A percentile compares a stretch with the other conserved stretches of the same genome.
These are phyloP conservation scores for Tachina grossa DNA, from an alignment of 2,888 invertebrate genomes.

Conservation along the genomic window DNA sequence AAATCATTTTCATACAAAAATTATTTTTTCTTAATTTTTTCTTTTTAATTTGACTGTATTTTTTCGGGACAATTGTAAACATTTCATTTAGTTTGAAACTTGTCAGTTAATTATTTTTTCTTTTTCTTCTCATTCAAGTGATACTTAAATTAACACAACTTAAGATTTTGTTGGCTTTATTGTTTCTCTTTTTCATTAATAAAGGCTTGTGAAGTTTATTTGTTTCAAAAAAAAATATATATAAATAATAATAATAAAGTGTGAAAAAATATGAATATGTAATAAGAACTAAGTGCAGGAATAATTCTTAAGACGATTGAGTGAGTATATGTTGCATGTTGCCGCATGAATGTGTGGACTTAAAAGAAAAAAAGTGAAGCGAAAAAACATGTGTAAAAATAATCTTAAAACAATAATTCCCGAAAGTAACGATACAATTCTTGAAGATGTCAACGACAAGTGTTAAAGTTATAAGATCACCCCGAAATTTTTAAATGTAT, in stretches of 20 bases:
- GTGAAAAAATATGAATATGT: slow-evolving; percentile 39
- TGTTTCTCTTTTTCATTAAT: neutral
- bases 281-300: neutral
- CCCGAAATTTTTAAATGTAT: neutral
- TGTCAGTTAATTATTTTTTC: slow-evolving; percentile 65
- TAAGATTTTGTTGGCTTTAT: slow-evolving; percentile 38
- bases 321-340: neutral
- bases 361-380: neutral
- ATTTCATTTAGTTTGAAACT: slow-evolving; percentile 48
- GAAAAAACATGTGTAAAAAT: slow-evolving; percentile 64
- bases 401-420: slow-evolving; percentile 23
- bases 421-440: slow-evolving; percentile 25
- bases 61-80: slow-evolving; percentile 39
- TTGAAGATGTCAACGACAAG: slow-evolving; percentile 65
- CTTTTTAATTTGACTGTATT: slow-evolving; percentile 1
- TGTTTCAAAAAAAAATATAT: slow-evolving; percentile 19
- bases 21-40: slow-evolving; percentile 11
- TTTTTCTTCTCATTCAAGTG: slow-evolving; percentile 41
- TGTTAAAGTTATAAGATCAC: slow-evolving; percentile 50
- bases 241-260: slow-evolving; percentile 39
- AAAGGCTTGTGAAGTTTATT: slow-evolving; percentile 26
- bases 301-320: neutral
- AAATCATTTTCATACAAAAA: slow-evolving; percentile 75
- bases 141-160: slow-evolving; percentile 64
- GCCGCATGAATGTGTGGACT: neutral